Evolutionary conservation across 2,113 vertebrate species (phyloP), one percentile per base, ranked within the genome.

Genomic region (Spea multiplicata): DNA sequence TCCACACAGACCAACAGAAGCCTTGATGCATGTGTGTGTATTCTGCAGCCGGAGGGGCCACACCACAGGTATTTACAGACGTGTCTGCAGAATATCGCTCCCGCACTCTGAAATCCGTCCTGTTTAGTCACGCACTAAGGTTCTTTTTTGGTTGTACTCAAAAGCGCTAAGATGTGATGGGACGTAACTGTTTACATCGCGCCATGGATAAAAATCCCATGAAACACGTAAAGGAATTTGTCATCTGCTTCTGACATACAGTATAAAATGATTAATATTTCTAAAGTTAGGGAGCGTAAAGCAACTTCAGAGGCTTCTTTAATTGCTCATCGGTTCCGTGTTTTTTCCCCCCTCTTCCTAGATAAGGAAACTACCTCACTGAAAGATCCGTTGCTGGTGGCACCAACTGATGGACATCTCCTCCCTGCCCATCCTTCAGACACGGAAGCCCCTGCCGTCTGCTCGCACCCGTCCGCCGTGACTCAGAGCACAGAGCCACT

Each of bases 291-390:
- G n/a, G n/a, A n/a, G n/a, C n/a, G n/a, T n/a, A n/a, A n/a, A n/a
- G 30, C 30, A 30, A 2, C 30, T 30, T 30, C 30, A 30, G 1
- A 30, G 30, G 30, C 30, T 30, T 30, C 30, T 30, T 30, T 30
- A 30, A 30, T 30, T 30, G 30, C 30, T 30, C 30, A 30, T 30
- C 1, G 30, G 30, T 2, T 30, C 30, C 30, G 30, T 59, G 4
- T 13, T 75, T 49, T 59, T 71, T 16, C 62, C 88, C 79, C n/a
- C 45, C 64, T 74, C 84, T 82, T 71, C 67, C 0, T 16, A 93
- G 92, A 96, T 92, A 94, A 95, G 95, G 95, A 91, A 97, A 95
- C 97, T 99, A 98, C 97, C 97, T 99, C 97, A 96, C 93, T 91
- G 88, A 92, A 91, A 92, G 91, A 87, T 90, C 90, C 91, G 87